Percentiles rank a stretch among this genome's conserved stretches.
Conservation (phyloP, 2,888 invertebrate genomes). For the Synergus japonicus region DNA sequence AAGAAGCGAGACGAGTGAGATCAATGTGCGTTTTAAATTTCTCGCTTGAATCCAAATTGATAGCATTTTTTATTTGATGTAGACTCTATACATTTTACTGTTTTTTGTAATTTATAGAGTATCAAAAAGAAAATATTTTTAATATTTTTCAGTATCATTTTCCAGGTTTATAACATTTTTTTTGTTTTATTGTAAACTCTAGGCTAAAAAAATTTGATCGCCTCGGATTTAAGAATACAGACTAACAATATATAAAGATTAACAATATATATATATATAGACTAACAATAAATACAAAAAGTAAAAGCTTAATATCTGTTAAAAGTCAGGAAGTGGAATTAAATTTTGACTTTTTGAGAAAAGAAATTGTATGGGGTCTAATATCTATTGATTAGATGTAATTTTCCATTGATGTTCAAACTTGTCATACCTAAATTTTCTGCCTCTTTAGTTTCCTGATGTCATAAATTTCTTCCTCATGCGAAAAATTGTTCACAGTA, state of each 20-base stretch:
- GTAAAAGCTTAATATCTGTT: neutral
- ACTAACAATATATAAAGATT: neutral
- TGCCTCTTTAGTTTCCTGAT: slow-evolving; percentile 15
- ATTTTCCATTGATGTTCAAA: slow-evolving; percentile 1
- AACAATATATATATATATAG: neutral
- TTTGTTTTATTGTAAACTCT: too few species aligned
- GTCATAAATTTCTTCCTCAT: slow-evolving; percentile 19
- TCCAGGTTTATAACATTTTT: too few species aligned
- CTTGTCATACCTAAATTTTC: slow-evolving; percentile 25
- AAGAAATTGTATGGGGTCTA: neutral
- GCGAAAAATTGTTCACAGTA: slow-evolving; percentile 39
- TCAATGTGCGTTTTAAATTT: slow-evolving; percentile 17
- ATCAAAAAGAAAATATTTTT: too few species aligned
- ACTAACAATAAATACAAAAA: too few species aligned
- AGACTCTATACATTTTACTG: neutral
- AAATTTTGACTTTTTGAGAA: neutral
- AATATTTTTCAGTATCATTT: too few species aligned
- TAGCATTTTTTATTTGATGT: neutral
- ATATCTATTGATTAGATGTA: neutral
- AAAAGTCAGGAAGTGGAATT: neutral
- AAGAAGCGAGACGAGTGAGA: slow-evolving; percentile 7
- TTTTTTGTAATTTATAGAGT: too few species aligned
- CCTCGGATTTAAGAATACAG: too few species aligned
- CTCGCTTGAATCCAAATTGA: neutral
- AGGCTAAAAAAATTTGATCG: too few species aligned